Evolutionary conservation across 1,140 invertebrate species (phyloP), one percentile per base, ranked within the genome.

Genomic region (Ptiloglossa arizonensis): DNA sequence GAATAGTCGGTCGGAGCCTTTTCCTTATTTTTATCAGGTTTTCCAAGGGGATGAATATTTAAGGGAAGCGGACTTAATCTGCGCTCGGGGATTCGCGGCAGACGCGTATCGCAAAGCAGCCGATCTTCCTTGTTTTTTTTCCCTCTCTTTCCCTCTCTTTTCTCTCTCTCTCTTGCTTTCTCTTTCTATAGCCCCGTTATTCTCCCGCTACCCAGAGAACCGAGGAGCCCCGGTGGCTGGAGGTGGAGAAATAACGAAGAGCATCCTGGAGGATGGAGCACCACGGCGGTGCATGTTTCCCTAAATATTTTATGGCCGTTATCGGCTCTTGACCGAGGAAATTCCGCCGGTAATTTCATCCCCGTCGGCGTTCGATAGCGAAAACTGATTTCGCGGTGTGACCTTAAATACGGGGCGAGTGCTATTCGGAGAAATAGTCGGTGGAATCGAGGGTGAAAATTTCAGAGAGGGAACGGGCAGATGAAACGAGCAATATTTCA

Each of bases 11-110:
- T 29, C 69, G 59, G 35, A 79, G 77, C 63, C 82, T 86, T 84
- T 89, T 86, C 80, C 82, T 89, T 87, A 89, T 91, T 91, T 91
- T 91, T 90, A 90, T 91, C 90, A 87, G 85, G 83, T 88, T 90
- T 90, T 90, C 88, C 86, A 76, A 89, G 83, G 87, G 85, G 87
- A 91, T 91, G 90, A 91, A 91, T 90, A 91, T 90, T 91, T 90
- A 90, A 90, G 88, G 85, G 83, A 78, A 83, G 81, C 87, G 80
- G 87, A 89, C 88, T 90, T 91, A 90, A 91, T 91, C 90, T 90
- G 87, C 89, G 90, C 89, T 89, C 83, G 75, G 90, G 89, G 89
- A 91, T 89, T 90, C 88, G 85, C 85, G 80, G 83, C 84, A 87
- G 83, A 86, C 82, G 85, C 87, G 86, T 88, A 88, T 90, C 88